phyloP scores from a whole-genome alignment of 2,113 vertebrate species.

The Rostratula benghalensis region DNA sequence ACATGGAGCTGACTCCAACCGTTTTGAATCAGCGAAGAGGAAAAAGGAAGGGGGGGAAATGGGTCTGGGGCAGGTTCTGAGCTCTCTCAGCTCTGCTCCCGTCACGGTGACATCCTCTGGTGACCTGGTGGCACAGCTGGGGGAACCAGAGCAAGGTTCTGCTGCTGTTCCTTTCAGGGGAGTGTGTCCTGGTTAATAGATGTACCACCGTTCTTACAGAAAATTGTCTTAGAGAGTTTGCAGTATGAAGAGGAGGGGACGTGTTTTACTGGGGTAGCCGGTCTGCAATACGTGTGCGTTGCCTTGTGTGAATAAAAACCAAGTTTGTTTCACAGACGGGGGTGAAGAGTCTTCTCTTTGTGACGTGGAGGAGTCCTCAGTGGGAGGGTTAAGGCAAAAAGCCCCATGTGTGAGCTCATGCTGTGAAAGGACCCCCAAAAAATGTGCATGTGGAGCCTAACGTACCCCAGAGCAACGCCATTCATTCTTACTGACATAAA shows the following conservation, averaged over 20 bases:
- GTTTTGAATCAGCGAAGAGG: neutral
- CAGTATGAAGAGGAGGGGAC: neutral
- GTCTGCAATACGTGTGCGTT: neutral
- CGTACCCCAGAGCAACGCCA: neutral
- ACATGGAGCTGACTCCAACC: neutral
- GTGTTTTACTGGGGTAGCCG: neutral
- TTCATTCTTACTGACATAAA: neutral
- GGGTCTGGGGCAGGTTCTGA: neutral
- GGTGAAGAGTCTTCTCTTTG: neutral
- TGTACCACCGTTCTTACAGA: neutral
- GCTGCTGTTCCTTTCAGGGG: neutral
- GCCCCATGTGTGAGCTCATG: fast-evolving
- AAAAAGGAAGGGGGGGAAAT: neutral
- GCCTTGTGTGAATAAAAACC: constrained; percentile 34
- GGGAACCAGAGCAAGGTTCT: neutral
- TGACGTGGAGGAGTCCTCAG: fast-evolving
- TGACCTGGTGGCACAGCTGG: neutral
- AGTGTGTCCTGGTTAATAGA: fast-evolving
- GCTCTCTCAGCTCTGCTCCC: neutral
- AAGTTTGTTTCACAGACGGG: neutral
- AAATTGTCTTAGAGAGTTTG: neutral
- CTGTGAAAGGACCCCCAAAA: neutral
- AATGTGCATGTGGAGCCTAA: neutral
- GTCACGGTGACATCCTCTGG: fast-evolving
- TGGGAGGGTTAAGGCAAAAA: neutral